Base-by-base conservation (phyloP, 2,888 invertebrate species). In the Drosophila aldrichi region DNA sequence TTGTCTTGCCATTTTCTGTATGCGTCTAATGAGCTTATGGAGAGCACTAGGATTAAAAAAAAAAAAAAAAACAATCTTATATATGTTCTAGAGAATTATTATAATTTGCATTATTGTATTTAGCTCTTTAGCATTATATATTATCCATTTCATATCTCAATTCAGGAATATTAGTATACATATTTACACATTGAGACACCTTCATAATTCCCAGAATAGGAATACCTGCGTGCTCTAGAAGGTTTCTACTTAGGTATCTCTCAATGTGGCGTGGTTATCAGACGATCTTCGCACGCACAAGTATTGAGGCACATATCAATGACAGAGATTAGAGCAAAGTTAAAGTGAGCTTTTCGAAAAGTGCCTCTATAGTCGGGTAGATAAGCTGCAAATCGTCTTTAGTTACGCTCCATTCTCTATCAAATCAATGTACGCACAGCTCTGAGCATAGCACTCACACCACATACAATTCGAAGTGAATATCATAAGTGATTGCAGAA, bases 261-360 rank as follows among this genome's bases (percentile, higher is more conserved):
- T 20, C 12, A 25, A 10, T 22, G 22, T 32, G 34, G 36, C 51
- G 16, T n/a, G 18, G 22, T 3, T 62, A 59, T 64, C 77, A 29
- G 18, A 9, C 18, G 36, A 57, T 55, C 43, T 41, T 10, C 12
- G 10, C 16, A 38, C 36, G 22, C 75, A 77, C 61, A 77, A 58
- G 77, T 52, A 60, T 32, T 40, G 43, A 29, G 49, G 58, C 34
- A 32, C 38, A 75, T 48, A 44, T 49, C 34, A 41, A 54, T 63
- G 54, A 18, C 68, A 59, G 16, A 38, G 43, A 43, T 20, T 58
- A 67, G 49, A 25, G 38, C 6, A 14, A 25, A 41, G 57, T 18
- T 70, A 52, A 68, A 68, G 68, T 67, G 67, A 67, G n/a, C n/a
- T n/a, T n/a, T n/a, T 49, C 63, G 67, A 63, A 79, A 81, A 75